Evolutionary conservation across 2,797 vertebrate genomes (phyloP).

Genomic region (Acridotheres tristis): DNA sequence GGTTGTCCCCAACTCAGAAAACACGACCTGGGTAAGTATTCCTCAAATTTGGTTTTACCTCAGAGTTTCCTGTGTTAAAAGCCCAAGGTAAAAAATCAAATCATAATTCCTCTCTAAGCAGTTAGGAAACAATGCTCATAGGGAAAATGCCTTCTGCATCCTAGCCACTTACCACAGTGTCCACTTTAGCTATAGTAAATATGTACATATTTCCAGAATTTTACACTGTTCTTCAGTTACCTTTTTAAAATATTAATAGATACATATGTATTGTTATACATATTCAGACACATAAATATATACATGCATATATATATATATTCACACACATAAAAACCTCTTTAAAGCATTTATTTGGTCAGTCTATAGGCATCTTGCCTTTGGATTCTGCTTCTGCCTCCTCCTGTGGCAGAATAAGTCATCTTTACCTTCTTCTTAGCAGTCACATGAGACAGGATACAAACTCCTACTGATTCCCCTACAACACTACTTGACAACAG

Average conservation of each 20-base stretch:
- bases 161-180: not conserved
- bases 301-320: fast-evolving
- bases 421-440: not conserved
- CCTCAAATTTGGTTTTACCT: not conserved
- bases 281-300: not conserved
- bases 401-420: not conserved
- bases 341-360: not conserved
- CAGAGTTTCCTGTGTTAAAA: not conserved
- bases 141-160: not conserved
- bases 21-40: not conserved
- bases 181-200: not conserved
- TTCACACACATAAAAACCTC: fast-evolving
- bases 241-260: not conserved
- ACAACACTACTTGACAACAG: fast-evolving
- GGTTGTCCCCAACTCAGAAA: not conserved
- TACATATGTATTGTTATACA: not conserved
- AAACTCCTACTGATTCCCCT: not conserved
- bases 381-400: not conserved
- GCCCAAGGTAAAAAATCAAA: not conserved
- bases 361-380: not conserved
- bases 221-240: not conserved
- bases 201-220: not conserved
- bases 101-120: not conserved
- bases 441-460: not conserved
- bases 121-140: not conserved